Conservation (phyloP, 2,113 vertebrate genomes). For the Carlito syrichta region DNA sequence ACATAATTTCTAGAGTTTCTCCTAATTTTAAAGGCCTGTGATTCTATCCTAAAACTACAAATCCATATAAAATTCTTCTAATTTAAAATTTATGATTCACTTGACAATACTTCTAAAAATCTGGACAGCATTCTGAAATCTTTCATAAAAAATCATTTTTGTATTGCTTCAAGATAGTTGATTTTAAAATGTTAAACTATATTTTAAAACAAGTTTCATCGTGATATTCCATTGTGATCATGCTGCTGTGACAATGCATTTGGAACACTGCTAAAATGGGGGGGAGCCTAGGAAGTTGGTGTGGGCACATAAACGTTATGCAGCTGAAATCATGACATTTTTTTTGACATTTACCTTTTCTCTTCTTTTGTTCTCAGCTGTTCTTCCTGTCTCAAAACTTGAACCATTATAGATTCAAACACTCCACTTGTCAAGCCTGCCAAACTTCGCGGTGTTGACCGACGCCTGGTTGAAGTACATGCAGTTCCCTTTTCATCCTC, state of each 20-base stretch:
- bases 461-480: slow-evolving; percentile 90
- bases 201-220: slow-evolving; percentile 37
- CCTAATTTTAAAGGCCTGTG: slow-evolving; percentile 21
- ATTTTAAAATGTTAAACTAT: slow-evolving; percentile 45
- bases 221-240: slow-evolving; percentile 27
- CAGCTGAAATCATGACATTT: slow-evolving; percentile 56
- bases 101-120: slow-evolving; percentile 45
- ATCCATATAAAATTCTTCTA: slow-evolving; percentile 5
- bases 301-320: slow-evolving; percentile 38
- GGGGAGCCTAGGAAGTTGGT: slow-evolving; percentile 27
- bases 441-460: slow-evolving; percentile 89
- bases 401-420: slow-evolving; percentile 95
- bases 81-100: slow-evolving; percentile 34
- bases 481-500: slow-evolving; percentile 89
- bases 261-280: slow-evolving; percentile 19
- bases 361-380: slow-evolving; percentile 95
- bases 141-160: slow-evolving; percentile 45
- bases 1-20: not conserved
- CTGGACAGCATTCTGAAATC: slow-evolving; percentile 43
- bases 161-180: slow-evolving; percentile 24
- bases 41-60: slow-evolving; percentile 40
- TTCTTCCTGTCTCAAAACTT: slow-evolving; percentile 93
- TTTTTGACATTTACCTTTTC: slow-evolving; percentile 88
- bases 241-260: slow-evolving; percentile 4
- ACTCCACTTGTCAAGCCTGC: slow-evolving; percentile 87